phyloP scores from a whole-genome alignment of 1,140 invertebrate genomes.

The Drosophila grimshawi region DNA sequence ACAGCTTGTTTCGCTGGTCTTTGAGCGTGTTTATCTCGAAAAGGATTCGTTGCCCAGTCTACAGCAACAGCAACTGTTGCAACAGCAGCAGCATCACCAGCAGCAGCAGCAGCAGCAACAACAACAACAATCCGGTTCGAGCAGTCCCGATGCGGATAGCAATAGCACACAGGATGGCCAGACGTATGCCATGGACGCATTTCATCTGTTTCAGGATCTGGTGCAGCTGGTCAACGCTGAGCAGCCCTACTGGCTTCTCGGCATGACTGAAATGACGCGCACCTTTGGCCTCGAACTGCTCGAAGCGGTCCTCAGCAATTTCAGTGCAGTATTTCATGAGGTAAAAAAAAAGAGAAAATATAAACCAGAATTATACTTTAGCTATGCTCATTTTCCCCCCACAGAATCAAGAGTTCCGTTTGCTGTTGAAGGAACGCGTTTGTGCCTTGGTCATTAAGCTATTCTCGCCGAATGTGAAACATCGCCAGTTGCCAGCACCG shows the following conservation, averaged over 20 bases:
- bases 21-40: constrained; percentile 95
- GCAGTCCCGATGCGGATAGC: constrained; percentile 20
- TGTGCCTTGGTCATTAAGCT: constrained; percentile 98
- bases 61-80: constrained; percentile 59
- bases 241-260: constrained; percentile 96
- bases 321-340: constrained; percentile 96
- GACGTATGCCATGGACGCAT: constrained; percentile 97
- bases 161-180: constrained; percentile 87
- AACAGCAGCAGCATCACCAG: constrained; percentile 50
- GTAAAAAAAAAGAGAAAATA: constrained; percentile 85
- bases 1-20: constrained; percentile 97
- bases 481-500: constrained; percentile 87
- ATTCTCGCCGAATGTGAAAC: constrained; percentile 98
- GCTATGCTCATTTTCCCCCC: background rate
- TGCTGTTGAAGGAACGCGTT: constrained; percentile 97
- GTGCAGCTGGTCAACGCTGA: constrained; percentile 98
- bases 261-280: constrained; percentile 98
- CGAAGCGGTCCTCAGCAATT: constrained; percentile 96
- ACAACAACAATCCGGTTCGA: constrained; percentile 24
- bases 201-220: constrained; percentile 98
- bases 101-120: constrained; percentile 19
- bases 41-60: constrained; percentile 70
- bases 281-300: constrained; percentile 98
- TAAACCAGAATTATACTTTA: background rate
- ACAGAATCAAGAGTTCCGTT: constrained; percentile 97